phyloP scores from a whole-genome alignment of 2,113 vertebrate genomes.

The Odontophorus gujanensis region DNA sequence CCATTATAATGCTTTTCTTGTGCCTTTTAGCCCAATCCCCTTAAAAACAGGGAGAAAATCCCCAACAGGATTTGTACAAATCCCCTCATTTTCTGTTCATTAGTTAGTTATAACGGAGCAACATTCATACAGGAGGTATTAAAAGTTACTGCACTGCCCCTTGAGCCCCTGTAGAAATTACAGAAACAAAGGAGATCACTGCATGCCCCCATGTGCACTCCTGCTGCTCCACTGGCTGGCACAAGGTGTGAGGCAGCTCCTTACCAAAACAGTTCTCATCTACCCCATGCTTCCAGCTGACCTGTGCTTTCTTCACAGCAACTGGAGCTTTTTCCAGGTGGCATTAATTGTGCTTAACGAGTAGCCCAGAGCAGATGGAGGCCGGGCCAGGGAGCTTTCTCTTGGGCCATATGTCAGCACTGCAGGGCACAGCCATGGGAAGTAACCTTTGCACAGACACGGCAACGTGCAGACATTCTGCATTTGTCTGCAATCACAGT shows the following conservation, averaged over 20 bases:
- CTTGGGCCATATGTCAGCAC: neutral
- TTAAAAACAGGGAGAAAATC: neutral
- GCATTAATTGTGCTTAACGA: neutral
- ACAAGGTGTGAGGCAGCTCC: neutral
- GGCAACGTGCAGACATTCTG: neutral
- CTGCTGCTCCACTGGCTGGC: neutral
- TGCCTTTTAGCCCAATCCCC: neutral
- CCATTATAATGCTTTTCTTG: slow-evolving; percentile 27
- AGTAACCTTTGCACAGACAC: neutral
- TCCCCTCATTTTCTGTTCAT: slow-evolving; percentile 27
- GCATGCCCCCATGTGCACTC: neutral
- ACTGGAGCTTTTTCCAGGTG: neutral
- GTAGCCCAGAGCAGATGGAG: neutral
- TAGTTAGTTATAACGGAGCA: slow-evolving; percentile 40
- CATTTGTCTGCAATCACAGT: rapidly evolving
- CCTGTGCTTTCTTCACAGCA: neutral
- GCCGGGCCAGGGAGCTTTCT: neutral
- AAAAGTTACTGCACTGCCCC: neutral
- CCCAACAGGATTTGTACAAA: slow-evolving; percentile 23
- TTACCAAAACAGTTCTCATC: neutral
- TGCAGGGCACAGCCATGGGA: slow-evolving; percentile 27
- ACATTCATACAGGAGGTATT: neutral
- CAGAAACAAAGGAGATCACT: neutral
- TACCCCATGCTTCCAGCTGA: neutral
- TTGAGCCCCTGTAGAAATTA: neutral